Evolutionary conservation across 1,140 invertebrate genomes (phyloP).

Genomic region (Drosophila kikkawai): DNA sequence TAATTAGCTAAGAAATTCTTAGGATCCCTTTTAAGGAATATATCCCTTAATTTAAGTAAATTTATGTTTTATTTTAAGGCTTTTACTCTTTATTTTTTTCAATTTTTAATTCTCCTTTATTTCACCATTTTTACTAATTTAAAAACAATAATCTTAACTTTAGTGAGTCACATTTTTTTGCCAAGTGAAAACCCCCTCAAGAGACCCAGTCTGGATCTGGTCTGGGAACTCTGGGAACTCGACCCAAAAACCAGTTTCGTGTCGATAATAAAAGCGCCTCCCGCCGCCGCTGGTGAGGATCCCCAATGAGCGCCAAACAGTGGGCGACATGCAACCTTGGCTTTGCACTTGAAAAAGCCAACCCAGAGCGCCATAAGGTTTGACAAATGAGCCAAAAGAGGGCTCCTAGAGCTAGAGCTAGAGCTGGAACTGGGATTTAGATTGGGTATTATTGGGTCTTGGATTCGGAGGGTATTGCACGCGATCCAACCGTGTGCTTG

Average conservation of each 20-base stretch:
- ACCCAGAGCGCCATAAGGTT: slow-evolving; percentile 46
- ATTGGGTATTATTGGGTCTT: background rate
- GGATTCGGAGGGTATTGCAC: slow-evolving; percentile 37
- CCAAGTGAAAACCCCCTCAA: slow-evolving; percentile 13
- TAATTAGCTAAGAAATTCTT: too few relatives aligned
- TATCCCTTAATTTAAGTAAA: too few relatives aligned
- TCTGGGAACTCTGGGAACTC: slow-evolving; percentile 32
- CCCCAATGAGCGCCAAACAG: background rate
- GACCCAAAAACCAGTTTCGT: slow-evolving; percentile 60
- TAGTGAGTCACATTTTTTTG: background rate
- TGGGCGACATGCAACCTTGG: slow-evolving; percentile 66
- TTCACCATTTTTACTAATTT: background rate
- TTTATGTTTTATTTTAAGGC: background rate
- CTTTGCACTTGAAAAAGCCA: slow-evolving; percentile 75
- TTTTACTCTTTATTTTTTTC: background rate
- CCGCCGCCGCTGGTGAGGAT: slow-evolving; percentile 27
- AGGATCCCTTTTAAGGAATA: too few relatives aligned
- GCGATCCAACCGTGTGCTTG: slow-evolving; percentile 76
- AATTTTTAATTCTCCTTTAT: background rate
- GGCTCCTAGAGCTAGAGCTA: background rate
- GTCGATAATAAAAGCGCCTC: slow-evolving; percentile 71
- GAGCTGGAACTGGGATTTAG: background rate
- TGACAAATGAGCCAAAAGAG: slow-evolving; percentile 50
- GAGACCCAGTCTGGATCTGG: slow-evolving; percentile 26
- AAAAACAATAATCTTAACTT: background rate